Evolutionary conservation across 2,888 invertebrate species (phyloP).

Genomic region (Clostera curtula): DNA sequence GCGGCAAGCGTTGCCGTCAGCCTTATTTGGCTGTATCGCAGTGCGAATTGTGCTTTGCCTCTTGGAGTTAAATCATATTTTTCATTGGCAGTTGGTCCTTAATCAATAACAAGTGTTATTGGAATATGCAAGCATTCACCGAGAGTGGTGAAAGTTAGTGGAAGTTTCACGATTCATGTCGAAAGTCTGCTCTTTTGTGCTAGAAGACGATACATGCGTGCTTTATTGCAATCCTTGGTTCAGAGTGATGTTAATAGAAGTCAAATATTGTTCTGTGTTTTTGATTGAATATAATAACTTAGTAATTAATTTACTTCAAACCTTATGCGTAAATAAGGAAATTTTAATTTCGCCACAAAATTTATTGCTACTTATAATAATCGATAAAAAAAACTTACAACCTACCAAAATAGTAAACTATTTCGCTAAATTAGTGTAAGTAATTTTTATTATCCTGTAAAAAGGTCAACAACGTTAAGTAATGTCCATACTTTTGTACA

Average conservation of each 20-base stretch:
- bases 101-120: conserved; percentile 35
- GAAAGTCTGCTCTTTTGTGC: conserved; percentile 40
- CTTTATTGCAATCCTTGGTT: conserved; percentile 61
- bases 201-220: conserved; percentile 65
- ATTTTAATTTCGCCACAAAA: no score
- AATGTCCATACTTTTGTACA: no score
- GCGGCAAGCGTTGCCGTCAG: conserved; percentile 67
- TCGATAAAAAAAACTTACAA: no score
- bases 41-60: conserved; percentile 55
- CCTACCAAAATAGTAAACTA: no score
- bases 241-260: conserved; percentile 56
- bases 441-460: no score
- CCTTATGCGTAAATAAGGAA: neutral
- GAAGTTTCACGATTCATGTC: conserved; percentile 25
- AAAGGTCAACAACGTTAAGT: no score
- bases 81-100: conserved; percentile 15
- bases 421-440: no score
- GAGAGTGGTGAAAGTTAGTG: conserved; percentile 58
- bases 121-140: conserved; percentile 63
- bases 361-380: no score
- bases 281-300: conserved; percentile 18
- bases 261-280: conserved; percentile 40
- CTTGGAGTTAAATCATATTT: conserved; percentile 22
- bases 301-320: conserved; percentile 1
- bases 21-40: conserved; percentile 44